Base-by-base conservation (phyloP, 2,797 vertebrate species). In the Salarias fasciatus region DNA sequence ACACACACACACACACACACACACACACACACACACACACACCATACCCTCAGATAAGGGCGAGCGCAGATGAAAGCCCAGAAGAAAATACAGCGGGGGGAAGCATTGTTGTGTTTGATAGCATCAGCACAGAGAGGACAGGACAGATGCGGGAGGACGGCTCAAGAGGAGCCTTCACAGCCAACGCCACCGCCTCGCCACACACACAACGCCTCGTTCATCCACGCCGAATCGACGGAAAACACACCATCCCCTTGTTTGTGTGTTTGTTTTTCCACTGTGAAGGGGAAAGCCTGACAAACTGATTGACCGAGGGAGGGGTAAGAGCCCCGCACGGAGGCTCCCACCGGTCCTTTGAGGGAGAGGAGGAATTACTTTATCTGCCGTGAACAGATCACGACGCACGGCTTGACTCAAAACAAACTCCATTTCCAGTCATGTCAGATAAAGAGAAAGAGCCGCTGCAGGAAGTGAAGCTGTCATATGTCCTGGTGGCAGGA, bases 31-130 rank as follows among this genome's bases (percentile, higher is more conserved):
- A n/a, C n/a, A n/a, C n/a, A n/a, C n/a, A n/a, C n/a, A n/a, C n/a
- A n/a, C n/a, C n/a, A n/a, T 1, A 72, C 63, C 56, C 54, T 57
- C 69, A 86, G 87, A 92, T 92, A 90, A 91, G 87, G 74, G 55
- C 68, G 54, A 68, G 71, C 71, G 53, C 64, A 89, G 88, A 91
- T 90, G 86, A 90, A 92, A 79, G 76, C 67, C 18, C 48, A 35
- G 33, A 77, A 81, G 88, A 84, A 90, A 91, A 92, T 88, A 82
- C 75, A 89, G 84, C 75, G 64, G 76, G 28, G 37, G 66, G 41
- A 58, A 2, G 36, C 80, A 89, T 92, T 91, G 85, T 90, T 86
- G 85, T 63, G 72, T 88, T 77, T 74, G 90, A 91, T 92, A 91
- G 77, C 81, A 89, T 91, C 86, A 2, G 69, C 46, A 53, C 42